A percentile compares a stretch with the other conserved stretches of the same genome.
phyloP scores from a whole-genome alignment of 2,797 vertebrate genomes.

The Poeciliopsis turneri region DNA sequence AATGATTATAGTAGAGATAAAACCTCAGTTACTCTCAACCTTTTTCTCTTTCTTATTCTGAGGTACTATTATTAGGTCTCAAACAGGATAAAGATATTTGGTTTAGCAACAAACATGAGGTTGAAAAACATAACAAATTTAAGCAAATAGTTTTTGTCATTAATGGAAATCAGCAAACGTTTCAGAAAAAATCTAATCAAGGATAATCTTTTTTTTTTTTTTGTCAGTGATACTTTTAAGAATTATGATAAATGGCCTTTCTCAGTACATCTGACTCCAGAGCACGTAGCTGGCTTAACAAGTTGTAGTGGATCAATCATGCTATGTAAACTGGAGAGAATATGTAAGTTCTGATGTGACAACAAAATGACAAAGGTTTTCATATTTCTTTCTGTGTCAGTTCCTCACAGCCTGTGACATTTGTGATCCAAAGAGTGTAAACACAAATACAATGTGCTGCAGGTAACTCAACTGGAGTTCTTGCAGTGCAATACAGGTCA shows the following conservation, averaged over 20 bases:
- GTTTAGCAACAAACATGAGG: background rate
- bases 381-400: background rate
- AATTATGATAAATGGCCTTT: background rate
- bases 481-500: background rate
- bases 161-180: background rate
- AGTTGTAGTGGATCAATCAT: constrained; percentile 1
- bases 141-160: background rate
- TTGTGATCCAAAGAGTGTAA: constrained; percentile 36
- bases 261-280: background rate
- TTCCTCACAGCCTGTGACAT: constrained; percentile 20
- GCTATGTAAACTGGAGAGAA: background rate
- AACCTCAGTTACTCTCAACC: too few species aligned
- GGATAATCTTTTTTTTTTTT: background rate
- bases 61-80: too few species aligned
- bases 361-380: constrained; percentile 6
- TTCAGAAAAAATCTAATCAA: background rate
- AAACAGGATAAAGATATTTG: too few species aligned
- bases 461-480: constrained; percentile 21
- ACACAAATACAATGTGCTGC: constrained; percentile 1
- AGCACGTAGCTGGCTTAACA: background rate
- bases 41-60: too few species aligned
- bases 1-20: too few species aligned
- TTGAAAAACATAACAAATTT: background rate
- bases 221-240: background rate
- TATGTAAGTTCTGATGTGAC: constrained; percentile 6